A percentile compares a stretch with the other conserved stretches of the same genome.
These are phyloP conservation scores for Dromaius novaehollandiae DNA, from an alignment of 2,113 vertebrate genomes.

Conservation along the genomic window DNA sequence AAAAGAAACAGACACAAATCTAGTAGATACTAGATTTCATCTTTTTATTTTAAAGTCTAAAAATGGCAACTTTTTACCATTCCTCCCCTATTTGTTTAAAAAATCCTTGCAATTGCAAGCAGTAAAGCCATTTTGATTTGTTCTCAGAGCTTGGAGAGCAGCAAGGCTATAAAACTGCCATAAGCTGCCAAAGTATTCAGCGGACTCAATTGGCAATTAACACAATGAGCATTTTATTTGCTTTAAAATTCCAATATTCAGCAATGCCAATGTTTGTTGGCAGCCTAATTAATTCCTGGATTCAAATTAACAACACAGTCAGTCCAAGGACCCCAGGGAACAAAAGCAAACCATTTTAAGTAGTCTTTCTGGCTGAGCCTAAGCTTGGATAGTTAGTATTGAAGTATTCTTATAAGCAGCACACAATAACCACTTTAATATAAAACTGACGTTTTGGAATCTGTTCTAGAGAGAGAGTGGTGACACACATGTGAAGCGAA, in stretches of 20 bases:
- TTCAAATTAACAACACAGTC: slow-evolving; percentile 54
- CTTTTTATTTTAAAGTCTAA: background rate
- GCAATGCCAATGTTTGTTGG: slow-evolving; percentile 55
- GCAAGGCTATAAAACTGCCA: background rate
- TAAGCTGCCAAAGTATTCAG: slow-evolving; percentile 29
- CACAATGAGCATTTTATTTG: slow-evolving; percentile 59
- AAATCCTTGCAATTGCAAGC: background rate
- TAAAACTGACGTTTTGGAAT: slow-evolving; percentile 28
- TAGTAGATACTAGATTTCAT: background rate
- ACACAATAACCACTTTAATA: slow-evolving; percentile 41
- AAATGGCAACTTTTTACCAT: background rate
- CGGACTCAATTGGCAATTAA: slow-evolving; percentile 38
- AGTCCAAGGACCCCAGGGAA: slow-evolving; percentile 48
- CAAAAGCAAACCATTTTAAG: slow-evolving; percentile 46
- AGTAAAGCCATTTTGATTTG: background rate
- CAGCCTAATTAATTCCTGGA: slow-evolving; percentile 57
- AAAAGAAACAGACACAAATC: background rate
- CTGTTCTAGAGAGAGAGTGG: background rate
- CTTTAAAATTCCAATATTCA: slow-evolving; percentile 40
- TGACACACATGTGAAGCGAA: slow-evolving; percentile 25
- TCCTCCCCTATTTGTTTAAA: background rate
- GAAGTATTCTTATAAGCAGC: slow-evolving; percentile 22
- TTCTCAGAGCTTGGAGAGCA: slow-evolving; percentile 17
- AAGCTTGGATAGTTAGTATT: slow-evolving; percentile 28
- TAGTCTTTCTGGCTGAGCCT: slow-evolving; percentile 15